Percentiles rank a stretch among this genome's conserved stretches.
phyloP scores from a whole-genome alignment of 2,888 invertebrate genomes.

The Chrysomela aeneicollis region DNA sequence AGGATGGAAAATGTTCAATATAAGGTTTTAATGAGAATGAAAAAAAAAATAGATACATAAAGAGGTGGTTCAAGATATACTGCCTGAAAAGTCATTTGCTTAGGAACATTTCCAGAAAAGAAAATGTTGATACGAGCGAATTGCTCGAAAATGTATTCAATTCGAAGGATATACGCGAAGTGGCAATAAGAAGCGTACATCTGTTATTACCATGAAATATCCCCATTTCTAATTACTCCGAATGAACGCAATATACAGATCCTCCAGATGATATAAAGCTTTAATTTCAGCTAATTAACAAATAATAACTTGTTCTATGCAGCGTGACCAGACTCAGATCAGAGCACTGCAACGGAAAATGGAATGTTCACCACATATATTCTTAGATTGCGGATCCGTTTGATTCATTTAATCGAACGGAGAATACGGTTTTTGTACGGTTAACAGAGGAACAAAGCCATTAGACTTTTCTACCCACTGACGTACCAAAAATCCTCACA shows the following conservation, averaged over 20 bases:
- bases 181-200: not conserved
- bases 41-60: too few relatives aligned
- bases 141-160: not conserved
- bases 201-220: not conserved
- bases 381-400: not conserved
- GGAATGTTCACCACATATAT: conserved; percentile 11
- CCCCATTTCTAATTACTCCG: conserved; percentile 6
- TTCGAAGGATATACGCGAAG: not conserved
- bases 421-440: not conserved
- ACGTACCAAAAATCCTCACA: too few relatives aligned
- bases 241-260: conserved; percentile 16
- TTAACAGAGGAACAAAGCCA: not conserved
- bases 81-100: too few relatives aligned
- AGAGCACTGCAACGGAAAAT: conserved; percentile 8
- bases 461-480: too few relatives aligned
- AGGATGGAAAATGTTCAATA: not conserved
- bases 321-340: conserved; percentile 18
- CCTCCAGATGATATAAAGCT: conserved; percentile 14
- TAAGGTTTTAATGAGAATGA: not conserved
- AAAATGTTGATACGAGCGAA: too few relatives aligned
- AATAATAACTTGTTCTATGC: conserved; percentile 24
- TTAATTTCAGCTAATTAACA: conserved; percentile 30
- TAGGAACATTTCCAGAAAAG: too few relatives aligned
- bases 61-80: not conserved
- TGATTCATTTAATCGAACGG: not conserved